These are phyloP conservation scores for Aphidius gifuensis DNA, from an alignment of 1,140 invertebrate genomes.

Conservation along the genomic window DNA sequence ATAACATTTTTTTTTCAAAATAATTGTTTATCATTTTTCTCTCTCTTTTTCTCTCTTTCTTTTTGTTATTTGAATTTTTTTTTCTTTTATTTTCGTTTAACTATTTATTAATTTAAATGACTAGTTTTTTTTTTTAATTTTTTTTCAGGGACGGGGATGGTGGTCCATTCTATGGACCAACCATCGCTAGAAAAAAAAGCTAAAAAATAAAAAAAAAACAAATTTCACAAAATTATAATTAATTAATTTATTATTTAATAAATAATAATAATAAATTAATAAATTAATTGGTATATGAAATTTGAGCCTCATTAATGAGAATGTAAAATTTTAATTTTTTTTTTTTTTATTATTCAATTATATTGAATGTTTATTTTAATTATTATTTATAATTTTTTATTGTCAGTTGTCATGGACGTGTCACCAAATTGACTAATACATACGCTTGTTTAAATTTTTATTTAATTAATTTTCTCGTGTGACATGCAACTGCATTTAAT, in stretches of 20 bases:
- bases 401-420: conserved; percentile 46
- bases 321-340: conserved; percentile 1
- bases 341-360: background rate
- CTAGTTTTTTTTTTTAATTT: conserved; percentile 1
- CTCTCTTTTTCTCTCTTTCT: too few species aligned
- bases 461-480: conserved; percentile 1
- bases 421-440: conserved; percentile 27
- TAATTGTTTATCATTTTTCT: too few species aligned
- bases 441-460: conserved; percentile 14
- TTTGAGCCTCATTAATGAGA: background rate
- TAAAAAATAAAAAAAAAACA: background rate
- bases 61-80: too few species aligned
- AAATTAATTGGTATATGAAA: background rate
- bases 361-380: background rate
- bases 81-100: too few species aligned
- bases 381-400: conserved; percentile 30
- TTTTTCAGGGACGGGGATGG: conserved; percentile 28
- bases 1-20: too few species aligned
- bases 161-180: conserved; percentile 21
- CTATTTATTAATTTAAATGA: too few species aligned
- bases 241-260: background rate
- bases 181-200: conserved; percentile 16
- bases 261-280: background rate
- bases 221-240: conserved; percentile 2
- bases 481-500: conserved; percentile 14